Evolutionary conservation across 1,140 invertebrate genomes (phyloP), one percentile per base, ranked within the genome.

Genomic region (Alviniconcha marisindica): DNA sequence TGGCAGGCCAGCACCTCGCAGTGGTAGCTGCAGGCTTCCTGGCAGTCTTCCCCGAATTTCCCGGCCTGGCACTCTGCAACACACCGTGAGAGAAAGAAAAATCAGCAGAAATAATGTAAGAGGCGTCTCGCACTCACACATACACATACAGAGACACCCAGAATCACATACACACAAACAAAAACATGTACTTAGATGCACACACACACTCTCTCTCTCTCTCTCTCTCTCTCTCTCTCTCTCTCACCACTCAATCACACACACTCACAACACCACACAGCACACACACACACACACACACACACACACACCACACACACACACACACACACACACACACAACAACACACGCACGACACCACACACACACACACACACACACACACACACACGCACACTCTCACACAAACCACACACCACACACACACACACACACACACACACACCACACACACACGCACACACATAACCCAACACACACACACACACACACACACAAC

Each of bases 1-100:
- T 80, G 31, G 42, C 78, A 80, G 36, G 38, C 40, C 56, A 80
- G 38, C 36, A 42, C 60, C 18, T 66, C 24, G 40, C 78, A 80
- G 40, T 80, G 78, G 31, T 56, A 77, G 21, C 71, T 82, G 54
- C 81, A 82, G 15, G 21, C 24, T 7, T 77, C 54, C 15, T 74
- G 2, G 48, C 81, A 82, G 48, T 63, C 40, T 2, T 2, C 1
- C 2, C 81, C 81, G 21, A 56, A 77, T 3, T 28, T 31, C 21
- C 81, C 81, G 2, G 48, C 12, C 14, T 33, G 0, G 36, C 81
- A 82, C 40, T n/a, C 78, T 80, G 78, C 21, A 42, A 56, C 5
- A 31, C 69, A 71, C 38, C 33, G 44, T 18, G 18, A 48, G 18
- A 18, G 44, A 5, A 18, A 10, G 44, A 48, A 48, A 48, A 18